Base-by-base conservation (phyloP, 2,113 vertebrate species). In the Ammospiza caudacuta region DNA sequence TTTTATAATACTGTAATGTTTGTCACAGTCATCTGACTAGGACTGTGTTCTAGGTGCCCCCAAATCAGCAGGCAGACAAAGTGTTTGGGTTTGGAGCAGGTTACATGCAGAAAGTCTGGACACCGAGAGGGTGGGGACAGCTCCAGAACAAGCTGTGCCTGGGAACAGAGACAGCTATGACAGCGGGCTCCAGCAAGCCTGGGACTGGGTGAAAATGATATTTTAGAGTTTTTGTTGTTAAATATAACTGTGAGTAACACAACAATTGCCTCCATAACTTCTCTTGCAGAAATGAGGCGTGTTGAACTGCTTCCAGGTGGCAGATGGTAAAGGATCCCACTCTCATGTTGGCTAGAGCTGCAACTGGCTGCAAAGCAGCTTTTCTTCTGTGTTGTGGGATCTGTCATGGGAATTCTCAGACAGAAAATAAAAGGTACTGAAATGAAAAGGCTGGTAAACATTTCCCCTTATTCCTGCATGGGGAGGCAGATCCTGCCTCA, bases 221-320 rank as follows among this genome's bases (percentile, higher is more conserved):
- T 72, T 82, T 79, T 58, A 31, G 70, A 43, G 27, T 2, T 3
- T 80, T 59, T 94, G n/a, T 87, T 61, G 62, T 92, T 87, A 79
- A 92, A 91, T 94, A 46, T 64, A 92, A 58, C 72, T 51, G 55
- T 31, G 69, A 94, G 70, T 89, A 94, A 76, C 63, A 80, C 44
- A 89, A 79, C 5, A 17, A 46, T 83, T 90, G 46, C 74, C 54
- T 92, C 47, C 52, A 21, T 54, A 1, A 0, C 57, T 91, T 83
- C 66, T 49, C 47, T 49, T 87, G 66, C 35, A 83, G 66, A 82
- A 91, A 76, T 66, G 67, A 79, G 61, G 44, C 49, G 23, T 28
- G 31, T 72, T 96, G 94, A 96, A 95, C 70, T 54, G 81, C 58
- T 95, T 94, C 93, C 89, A 92, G 83, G 83, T n/a, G 78, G 89